Evolutionary conservation across 2,797 vertebrate genomes (phyloP).

Genomic region (Zenarchopterus dispar): DNA sequence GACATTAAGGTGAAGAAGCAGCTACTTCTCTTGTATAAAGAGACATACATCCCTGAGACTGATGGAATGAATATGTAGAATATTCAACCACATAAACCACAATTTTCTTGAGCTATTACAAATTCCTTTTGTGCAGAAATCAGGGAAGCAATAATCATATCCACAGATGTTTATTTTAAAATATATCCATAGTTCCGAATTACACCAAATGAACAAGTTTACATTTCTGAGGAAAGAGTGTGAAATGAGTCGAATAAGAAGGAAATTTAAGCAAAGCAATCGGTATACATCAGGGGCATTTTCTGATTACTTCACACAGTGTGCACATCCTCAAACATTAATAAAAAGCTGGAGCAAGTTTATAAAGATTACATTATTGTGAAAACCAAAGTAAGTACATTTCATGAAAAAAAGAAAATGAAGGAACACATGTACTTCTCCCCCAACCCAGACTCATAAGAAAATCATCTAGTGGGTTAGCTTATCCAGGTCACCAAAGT

Average conservation of each 20-base stretch:
- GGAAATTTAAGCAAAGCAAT: background rate
- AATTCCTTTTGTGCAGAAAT: slow-evolving; percentile 1
- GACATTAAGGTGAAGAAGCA: too few relatives aligned
- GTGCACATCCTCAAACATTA: slow-evolving; percentile 13
- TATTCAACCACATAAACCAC: slow-evolving; percentile 3
- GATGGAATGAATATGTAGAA: slow-evolving; percentile 1
- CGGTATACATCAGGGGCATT: too few relatives aligned
- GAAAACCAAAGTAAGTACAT: background rate
- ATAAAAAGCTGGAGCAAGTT: background rate
- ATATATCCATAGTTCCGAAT: background rate
- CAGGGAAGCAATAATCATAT: background rate
- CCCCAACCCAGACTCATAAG: too few relatives aligned
- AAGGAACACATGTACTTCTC: too few relatives aligned
- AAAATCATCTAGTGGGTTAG: too few relatives aligned
- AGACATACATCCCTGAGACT: too few relatives aligned
- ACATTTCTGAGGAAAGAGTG: background rate
- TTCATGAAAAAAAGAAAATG: background rate
- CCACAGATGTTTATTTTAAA: background rate
- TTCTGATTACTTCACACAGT: background rate
- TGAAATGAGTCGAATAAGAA: background rate
- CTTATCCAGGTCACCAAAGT: too few relatives aligned
- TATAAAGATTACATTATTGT: background rate
- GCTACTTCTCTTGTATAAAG: too few relatives aligned
- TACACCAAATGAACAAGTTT: slow-evolving; percentile 1
- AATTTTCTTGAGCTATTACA: background rate